phyloP scores from a whole-genome alignment of 2,797 vertebrate species.

The Limosa lapponica region DNA sequence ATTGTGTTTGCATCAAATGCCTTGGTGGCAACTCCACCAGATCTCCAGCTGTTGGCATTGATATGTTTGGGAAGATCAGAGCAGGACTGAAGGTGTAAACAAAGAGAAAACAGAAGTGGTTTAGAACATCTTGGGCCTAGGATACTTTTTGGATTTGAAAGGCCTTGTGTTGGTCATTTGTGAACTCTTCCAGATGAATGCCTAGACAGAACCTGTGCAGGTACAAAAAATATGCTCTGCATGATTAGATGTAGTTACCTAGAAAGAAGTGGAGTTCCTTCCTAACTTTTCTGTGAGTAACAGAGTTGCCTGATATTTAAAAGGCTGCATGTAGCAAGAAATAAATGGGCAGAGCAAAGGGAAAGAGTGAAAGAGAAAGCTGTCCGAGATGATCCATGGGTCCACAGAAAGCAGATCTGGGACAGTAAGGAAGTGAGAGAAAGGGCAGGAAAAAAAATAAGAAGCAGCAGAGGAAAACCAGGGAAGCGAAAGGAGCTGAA shows the following conservation, averaged over 20 bases:
- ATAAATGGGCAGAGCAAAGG: not conserved
- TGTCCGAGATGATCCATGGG: not conserved
- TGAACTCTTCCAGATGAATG: not conserved
- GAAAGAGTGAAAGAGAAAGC: not conserved
- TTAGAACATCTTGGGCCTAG: not conserved
- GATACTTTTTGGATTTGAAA: not conserved
- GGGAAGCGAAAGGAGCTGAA: not conserved
- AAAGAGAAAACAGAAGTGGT: constrained; percentile 13
- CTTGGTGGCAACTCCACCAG: not conserved
- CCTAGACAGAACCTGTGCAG: not conserved
- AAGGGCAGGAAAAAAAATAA: not conserved
- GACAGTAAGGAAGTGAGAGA: not conserved
- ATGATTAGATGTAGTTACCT: not conserved
- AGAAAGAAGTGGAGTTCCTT: not conserved
- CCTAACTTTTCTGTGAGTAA: not conserved
- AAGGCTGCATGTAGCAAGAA: accelerated
- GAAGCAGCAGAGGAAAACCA: not conserved
- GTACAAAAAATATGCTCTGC: not conserved
- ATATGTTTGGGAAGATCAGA: not conserved
- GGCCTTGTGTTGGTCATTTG: not conserved
- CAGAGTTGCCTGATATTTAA: not conserved
- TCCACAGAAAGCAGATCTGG: not conserved
- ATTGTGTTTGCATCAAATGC: constrained; percentile 13
- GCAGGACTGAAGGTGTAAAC: not conserved
- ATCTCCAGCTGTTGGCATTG: not conserved